Evolutionary conservation across 2,797 vertebrate genomes (phyloP), one percentile per base, ranked within the genome.

Genomic region (Hydrocynus forskahlii): DNA sequence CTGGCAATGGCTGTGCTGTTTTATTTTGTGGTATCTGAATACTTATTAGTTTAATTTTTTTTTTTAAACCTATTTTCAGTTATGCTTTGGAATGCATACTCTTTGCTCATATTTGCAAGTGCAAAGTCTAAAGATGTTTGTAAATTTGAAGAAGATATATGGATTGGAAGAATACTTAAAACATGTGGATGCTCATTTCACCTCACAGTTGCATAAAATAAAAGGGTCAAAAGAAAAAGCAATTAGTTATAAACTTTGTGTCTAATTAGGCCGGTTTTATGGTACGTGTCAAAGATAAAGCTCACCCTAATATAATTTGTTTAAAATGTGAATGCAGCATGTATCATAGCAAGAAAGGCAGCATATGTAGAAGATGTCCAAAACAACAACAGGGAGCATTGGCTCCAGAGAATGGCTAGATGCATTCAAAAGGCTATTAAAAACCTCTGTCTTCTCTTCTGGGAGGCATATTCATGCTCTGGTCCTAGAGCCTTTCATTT

Each of bases 401-500:
- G 91, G 85, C 90, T 63, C 0, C 19, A 60, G 19, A 38, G 23
- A 29, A 0, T n/a, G 17, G 6, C 82, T 10, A 16, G 10, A 40
- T 16, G 4, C 12, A 54, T 0, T 52, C 19, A 45, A 19, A 23
- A 1, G 86, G 87, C 86, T 87, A 87, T 93, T 90, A 90, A 93
- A 94, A 88, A 78, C 86, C 86, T 59, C 45, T 79, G 57, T 82
- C 75, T 54, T 52, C 74, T 75, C 59, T 85, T 69, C 25, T 84
- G 77, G 85, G 86, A 91, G 89, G 91, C 86, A 88, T 84, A 89
- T 89, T 80, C 83, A 86, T 83, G 86, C 81, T 80, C 75, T n/a
- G 71, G 77, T 84, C 86, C 91, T 81, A 92, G 62, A 76, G 76
- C 80, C 91, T 87, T 88, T 81, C 13, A 2, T 72, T 91, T 84